Percentiles rank a stretch among this genome's conserved stretches.
Conservation (phyloP, 1,140 invertebrate species). For the Calliphora vicina region DNA sequence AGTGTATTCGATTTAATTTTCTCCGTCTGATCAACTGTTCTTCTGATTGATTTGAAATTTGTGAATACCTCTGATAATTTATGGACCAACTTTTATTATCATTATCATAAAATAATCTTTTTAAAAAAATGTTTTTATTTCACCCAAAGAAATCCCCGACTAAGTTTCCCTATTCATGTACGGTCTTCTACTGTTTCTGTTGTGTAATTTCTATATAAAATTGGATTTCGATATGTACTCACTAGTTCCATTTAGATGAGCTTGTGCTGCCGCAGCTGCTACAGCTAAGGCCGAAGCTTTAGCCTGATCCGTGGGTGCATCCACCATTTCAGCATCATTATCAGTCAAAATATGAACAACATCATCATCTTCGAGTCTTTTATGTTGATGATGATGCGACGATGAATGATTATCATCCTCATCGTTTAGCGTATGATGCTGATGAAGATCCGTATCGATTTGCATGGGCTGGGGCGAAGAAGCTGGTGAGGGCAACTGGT, state of each 20-base stretch:
- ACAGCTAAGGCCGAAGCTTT: constrained; percentile 62
- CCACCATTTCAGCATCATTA: constrained; percentile 31
- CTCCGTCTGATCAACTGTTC: too few relatives aligned
- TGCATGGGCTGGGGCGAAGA: constrained; percentile 57
- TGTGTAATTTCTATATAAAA: constrained; percentile 33
- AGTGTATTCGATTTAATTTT: too few relatives aligned
- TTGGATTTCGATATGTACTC: constrained; percentile 67
- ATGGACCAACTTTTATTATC: too few relatives aligned
- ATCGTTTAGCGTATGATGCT: constrained; percentile 18
- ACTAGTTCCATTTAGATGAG: constrained; percentile 80
- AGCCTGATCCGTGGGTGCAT: constrained; percentile 59
- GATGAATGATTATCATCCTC: neutral
- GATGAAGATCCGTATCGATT: constrained; percentile 50
- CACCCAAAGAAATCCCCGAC: too few relatives aligned
- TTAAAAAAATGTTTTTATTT: too few relatives aligned
- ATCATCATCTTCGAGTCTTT: constrained; percentile 24
- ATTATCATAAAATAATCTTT: too few relatives aligned
- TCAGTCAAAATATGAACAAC: constrained; percentile 22
- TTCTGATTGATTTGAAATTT: too few relatives aligned
- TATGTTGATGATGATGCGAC: neutral
- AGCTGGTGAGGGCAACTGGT: constrained; percentile 35
- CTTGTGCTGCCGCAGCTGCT: constrained; percentile 61
- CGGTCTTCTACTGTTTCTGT: too few relatives aligned
- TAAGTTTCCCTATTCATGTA: too few relatives aligned
- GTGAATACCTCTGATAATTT: too few relatives aligned